Conservation (phyloP, 2,797 vertebrate species). For the Gorsachius magnificus region DNA sequence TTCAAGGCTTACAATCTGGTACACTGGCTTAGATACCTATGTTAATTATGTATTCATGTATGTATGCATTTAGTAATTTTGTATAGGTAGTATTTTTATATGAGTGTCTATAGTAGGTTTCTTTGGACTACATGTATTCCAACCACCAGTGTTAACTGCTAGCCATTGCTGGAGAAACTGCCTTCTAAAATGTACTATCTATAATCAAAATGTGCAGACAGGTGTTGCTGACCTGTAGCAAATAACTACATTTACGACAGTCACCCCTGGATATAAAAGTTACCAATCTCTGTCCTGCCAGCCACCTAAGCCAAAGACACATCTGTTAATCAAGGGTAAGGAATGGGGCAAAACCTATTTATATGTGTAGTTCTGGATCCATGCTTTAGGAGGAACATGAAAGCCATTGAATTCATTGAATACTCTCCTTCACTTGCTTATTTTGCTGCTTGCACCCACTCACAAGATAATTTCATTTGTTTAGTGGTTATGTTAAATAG, state of each 20-base stretch:
- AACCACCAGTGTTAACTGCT: neutral
- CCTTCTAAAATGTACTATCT: neutral
- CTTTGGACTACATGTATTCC: neutral
- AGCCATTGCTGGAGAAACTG: neutral
- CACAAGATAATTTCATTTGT: neutral
- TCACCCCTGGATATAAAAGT: neutral
- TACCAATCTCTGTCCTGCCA: neutral
- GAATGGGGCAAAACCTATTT: neutral
- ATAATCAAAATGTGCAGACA: neutral
- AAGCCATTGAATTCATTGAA: neutral
- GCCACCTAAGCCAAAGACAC: neutral
- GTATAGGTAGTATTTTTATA: neutral
- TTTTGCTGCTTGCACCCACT: neutral
- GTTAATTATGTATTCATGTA: neutral
- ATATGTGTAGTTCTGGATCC: neutral
- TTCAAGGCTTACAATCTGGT: neutral
- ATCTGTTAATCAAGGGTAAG: neutral
- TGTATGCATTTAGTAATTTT: neutral
- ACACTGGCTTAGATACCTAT: neutral
- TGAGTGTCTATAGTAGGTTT: fast-evolving
- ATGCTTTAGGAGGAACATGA: neutral
- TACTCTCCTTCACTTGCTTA: neutral
- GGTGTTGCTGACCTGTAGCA: neutral
- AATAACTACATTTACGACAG: neutral
- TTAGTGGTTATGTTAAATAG: neutral